Evolutionary conservation across 2,888 invertebrate species (phyloP), one percentile per base, ranked within the genome.

Genomic region (Drosophila anomalipes): DNA sequence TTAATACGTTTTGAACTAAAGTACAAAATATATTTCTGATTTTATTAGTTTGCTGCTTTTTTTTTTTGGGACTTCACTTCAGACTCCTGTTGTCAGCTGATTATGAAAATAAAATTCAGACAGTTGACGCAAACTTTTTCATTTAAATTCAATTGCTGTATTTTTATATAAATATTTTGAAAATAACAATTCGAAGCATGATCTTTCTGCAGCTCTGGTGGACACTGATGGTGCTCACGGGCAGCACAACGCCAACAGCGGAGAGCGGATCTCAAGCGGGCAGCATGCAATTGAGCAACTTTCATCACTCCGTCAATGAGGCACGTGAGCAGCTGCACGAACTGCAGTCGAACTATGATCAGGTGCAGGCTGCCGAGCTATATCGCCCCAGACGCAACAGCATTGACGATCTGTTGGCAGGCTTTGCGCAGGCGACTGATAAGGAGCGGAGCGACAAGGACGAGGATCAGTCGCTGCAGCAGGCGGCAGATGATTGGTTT

Each of bases 401-500:
- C n/a, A 84, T 91, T 14, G 88, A 91, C 5, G 90, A 90, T 1
- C 63, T 91, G 37, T 70, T 92, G 16, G 77, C 76, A 2, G 85
- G 81, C 14, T 86, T 90, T 14, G 88, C 74, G 0, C 54, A 82
- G 35, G 19, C 16, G 0, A 41, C 41, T 14, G 66, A 79, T 1
- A 64, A 69, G 35, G 51, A 78, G 1, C 9, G 12, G 4, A 35
- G 3, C 2, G 32, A 41, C 7, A 53, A 73, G 7, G 78, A 84
- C 6, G 72, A 77, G 6, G 63, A 84, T 4, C 71, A 75, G 5
- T 59, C 33, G 1, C 14, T 75, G 75, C 74, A 72, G 53, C 77
- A 35, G 35, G 65, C 60, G 30, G 80, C 65, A 7, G 84, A 90
- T n/a, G 87, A 82, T 28, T 92, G 92, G 92, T 83, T 90, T 22